Evolutionary conservation across 2,797 vertebrate species (phyloP).

Genomic region (Morus bassanus): DNA sequence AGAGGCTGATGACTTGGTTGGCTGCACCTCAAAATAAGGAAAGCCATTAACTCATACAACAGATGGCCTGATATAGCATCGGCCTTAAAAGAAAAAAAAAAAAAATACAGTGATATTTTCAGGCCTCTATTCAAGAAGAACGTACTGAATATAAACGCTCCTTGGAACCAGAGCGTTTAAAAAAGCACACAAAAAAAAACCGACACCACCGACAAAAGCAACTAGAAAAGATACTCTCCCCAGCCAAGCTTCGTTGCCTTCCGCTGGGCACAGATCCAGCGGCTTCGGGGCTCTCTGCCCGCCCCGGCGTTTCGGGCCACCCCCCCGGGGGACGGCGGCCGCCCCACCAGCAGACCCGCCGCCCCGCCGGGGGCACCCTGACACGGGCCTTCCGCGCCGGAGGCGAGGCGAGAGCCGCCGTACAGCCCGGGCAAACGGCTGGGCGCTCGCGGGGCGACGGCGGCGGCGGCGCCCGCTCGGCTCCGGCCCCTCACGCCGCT

Average conservation of each 20-base stretch:
- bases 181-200: too few species aligned
- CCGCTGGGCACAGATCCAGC: neutral
- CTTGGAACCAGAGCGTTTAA: neutral
- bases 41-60: conserved; percentile 19
- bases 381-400: neutral
- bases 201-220: neutral
- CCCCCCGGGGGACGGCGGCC: neutral
- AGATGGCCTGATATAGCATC: neutral
- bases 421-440: neutral
- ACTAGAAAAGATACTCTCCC: neutral
- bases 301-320: neutral
- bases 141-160: neutral
- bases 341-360: neutral
- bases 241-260: neutral
- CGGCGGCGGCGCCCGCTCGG: neutral
- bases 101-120: neutral
- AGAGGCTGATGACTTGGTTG: neutral
- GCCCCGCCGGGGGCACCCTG: neutral
- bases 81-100: neutral
- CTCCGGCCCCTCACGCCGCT: neutral
- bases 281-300: neutral
- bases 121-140: neutral
- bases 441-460: too few species aligned
- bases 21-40: conserved; percentile 20
- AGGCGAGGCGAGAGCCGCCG: neutral